Evolutionary conservation across 2,888 invertebrate genomes (phyloP), one percentile per base, ranked within the genome.

Genomic region (Leptogaster cylindrica): DNA sequence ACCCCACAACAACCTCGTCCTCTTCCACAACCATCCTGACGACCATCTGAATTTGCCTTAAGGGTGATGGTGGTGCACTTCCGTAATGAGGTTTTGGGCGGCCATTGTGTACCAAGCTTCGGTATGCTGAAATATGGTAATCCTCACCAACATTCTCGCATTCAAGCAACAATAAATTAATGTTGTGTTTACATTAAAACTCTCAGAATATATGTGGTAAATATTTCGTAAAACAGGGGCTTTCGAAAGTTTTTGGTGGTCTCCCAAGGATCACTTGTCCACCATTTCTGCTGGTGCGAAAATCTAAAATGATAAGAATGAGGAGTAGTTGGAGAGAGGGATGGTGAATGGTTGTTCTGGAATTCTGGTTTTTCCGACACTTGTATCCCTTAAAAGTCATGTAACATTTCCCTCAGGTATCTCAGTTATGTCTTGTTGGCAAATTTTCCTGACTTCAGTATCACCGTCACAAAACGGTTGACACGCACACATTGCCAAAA

Each of bases 51-150:
- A n/a, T n/a, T n/a, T n/a, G n/a, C n/a, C n/a, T n/a, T n/a, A n/a
- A n/a, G n/a, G n/a, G n/a, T n/a, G 48, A 41, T 41, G 41, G 48
- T 48, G 48, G 48, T 48, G 48, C 48, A 48, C 48, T 48, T 52
- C 18, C 51, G 31, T 52, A 52, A 52, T 52, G 51, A 52, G 51
- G 51, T 52, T 52, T 52, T n/a, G 23, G 51, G n/a, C n/a, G 51
- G 18, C 31, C 20, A 52, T 52, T 52, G 28, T 31, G 16, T 52
- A 52, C 31, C 7, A 4, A 31, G 14, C 12, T 52, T 8, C 33
- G 14, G 28, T 31, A 52, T 52, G 51, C 27, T 52, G 51, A 52
- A 52, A 52, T 52, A 31, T 52, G 51, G 31, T 31, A 52, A 31
- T 52, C 51, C 51, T 14, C 31, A 52, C 27, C n/a, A 8, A 12